A percentile compares a stretch with the other conserved stretches of the same genome.
Conservation (phyloP, 2,797 vertebrate genomes). For the Myotis myotis region DNA sequence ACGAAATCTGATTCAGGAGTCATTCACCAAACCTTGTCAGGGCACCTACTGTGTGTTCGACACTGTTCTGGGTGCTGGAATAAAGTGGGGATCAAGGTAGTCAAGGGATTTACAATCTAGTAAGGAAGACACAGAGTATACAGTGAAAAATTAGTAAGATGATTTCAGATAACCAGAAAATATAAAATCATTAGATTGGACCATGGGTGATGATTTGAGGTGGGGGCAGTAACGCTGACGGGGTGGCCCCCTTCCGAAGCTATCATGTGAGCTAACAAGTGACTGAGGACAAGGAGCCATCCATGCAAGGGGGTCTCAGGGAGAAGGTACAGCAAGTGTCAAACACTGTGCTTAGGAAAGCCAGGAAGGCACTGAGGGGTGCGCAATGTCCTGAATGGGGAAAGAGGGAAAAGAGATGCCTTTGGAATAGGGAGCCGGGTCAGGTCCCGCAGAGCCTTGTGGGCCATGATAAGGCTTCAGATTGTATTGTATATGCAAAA, state of each 20-base stretch:
- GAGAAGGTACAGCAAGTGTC: not conserved
- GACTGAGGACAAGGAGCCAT: not conserved
- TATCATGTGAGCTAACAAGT: not conserved
- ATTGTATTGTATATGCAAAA: not conserved
- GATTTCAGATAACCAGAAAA: not conserved
- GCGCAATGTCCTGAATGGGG: not conserved
- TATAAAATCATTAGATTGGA: not conserved
- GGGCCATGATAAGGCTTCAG: not conserved
- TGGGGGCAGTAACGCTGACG: rapidly evolving
- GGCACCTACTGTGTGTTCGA: too few species aligned
- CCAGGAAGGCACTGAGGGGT: not conserved
- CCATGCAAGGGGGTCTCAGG: not conserved
- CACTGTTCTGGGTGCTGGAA: not conserved
- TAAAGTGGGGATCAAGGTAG: not conserved
- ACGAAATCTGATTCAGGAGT: not conserved
- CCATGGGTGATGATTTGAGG: not conserved
- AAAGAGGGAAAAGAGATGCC: not conserved
- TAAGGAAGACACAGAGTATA: not conserved
- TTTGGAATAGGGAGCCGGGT: not conserved
- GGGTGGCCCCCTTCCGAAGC: not conserved
- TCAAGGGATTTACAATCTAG: not conserved
- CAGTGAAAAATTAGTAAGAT: not conserved
- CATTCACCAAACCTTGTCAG: not conserved
- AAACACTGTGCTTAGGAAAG: not conserved
- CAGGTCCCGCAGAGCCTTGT: not conserved